phyloP scores from a whole-genome alignment of 2,888 invertebrate genomes.

The Sphaerophoria rueppellii region DNA sequence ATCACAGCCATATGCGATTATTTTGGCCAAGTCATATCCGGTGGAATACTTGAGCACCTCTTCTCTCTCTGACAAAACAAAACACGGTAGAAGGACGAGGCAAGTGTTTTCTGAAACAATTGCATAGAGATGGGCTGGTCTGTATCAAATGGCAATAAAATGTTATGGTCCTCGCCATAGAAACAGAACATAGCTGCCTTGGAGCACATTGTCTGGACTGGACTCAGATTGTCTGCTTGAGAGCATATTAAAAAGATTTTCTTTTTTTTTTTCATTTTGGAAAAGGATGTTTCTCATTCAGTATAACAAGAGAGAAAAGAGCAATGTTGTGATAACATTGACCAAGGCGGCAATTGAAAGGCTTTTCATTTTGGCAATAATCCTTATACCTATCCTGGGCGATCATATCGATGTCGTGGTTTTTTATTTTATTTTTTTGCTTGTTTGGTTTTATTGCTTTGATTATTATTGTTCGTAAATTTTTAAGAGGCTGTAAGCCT shows the following conservation, averaged over 20 bases:
- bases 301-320: neutral
- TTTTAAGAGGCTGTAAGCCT: slow-evolving; percentile 32
- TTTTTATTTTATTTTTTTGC: slow-evolving; percentile 1
- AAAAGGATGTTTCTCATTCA: neutral
- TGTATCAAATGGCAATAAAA: slow-evolving; percentile 68
- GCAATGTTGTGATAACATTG: slow-evolving; percentile 42
- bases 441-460: slow-evolving; percentile 38
- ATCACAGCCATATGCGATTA: slow-evolving; percentile 33
- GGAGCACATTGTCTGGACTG: slow-evolving; percentile 53
- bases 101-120: slow-evolving; percentile 31
- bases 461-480: slow-evolving; percentile 34
- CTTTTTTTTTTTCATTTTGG: neutral
- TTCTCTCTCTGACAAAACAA: neutral
- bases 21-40: slow-evolving; percentile 15
- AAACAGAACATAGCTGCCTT: slow-evolving; percentile 29
- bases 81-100: neutral
- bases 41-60: slow-evolving; percentile 23
- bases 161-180: slow-evolving; percentile 45
- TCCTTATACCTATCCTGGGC: neutral
- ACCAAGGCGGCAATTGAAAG: slow-evolving; percentile 42
- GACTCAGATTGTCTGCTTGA: slow-evolving; percentile 40
- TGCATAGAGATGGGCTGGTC: slow-evolving; percentile 27
- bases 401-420: slow-evolving; percentile 12
- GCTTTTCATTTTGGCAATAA: slow-evolving; percentile 37
- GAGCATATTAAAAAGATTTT: slow-evolving; percentile 7